phyloP scores from a whole-genome alignment of 35 echinoderm and acorn worm genomes.

The Diadema setosum region DNA sequence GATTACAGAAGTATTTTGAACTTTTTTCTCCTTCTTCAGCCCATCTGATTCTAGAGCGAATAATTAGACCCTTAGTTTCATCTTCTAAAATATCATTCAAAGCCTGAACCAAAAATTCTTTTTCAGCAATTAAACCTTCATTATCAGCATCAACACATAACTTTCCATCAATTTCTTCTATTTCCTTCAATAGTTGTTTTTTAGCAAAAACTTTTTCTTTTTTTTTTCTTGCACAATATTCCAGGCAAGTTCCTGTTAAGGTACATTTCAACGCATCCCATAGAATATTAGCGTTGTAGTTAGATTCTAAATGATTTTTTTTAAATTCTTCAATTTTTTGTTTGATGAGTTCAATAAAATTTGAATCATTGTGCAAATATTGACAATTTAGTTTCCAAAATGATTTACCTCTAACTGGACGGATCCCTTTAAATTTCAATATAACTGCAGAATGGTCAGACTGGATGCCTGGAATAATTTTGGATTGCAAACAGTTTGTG shows the following conservation, averaged over 20 bases:
- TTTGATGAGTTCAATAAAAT: neutral
- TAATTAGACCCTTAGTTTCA: no score
- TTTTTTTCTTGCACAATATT: neutral
- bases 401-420: no score
- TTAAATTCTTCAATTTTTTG: neutral
- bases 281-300: neutral
- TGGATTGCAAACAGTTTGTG: no score
- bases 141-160: neutral
- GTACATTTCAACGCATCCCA: neutral
- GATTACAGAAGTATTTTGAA: no score
- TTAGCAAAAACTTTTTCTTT: neutral
- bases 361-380: no score
- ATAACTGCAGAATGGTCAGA: no score
- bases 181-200: neutral
- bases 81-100: no score
- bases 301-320: neutral
- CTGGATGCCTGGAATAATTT: no score
- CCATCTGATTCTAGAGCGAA: neutral
- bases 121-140: neutral
- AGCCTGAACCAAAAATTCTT: neutral
- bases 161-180: neutral
- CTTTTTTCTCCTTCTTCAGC: neutral
- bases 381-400: no score
- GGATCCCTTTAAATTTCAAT: no score
- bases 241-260: neutral